Conservation (phyloP, 1,140 invertebrate species). For the Diabrotica undecimpunctata region DNA sequence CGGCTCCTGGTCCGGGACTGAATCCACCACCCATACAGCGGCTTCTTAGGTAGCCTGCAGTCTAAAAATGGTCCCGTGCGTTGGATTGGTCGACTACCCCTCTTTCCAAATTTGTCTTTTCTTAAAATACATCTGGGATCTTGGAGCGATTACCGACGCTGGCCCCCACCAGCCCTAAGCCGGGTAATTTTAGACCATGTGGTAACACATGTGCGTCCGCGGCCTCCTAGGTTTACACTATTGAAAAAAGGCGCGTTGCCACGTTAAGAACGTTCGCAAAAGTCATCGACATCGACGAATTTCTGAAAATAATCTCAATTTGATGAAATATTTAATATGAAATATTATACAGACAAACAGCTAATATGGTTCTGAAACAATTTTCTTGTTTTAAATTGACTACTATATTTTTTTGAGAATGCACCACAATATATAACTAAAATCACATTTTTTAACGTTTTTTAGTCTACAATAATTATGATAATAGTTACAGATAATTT, state of each 20-base stretch:
- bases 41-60: slow-evolving; percentile 44
- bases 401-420: no score
- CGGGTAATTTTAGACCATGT: slow-evolving; percentile 39
- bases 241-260: slow-evolving; percentile 10
- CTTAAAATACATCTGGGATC: slow-evolving; percentile 66
- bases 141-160: slow-evolving; percentile 13
- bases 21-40: slow-evolving; percentile 40
- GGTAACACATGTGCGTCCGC: slow-evolving; percentile 37
- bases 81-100: slow-evolving; percentile 46
- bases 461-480: no score
- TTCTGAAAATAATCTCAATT: background rate
- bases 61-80: slow-evolving; percentile 57
- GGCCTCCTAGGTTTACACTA: slow-evolving; percentile 21
- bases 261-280: background rate
- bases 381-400: no score
- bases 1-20: slow-evolving; percentile 44
- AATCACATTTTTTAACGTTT: no score
- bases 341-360: no score
- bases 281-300: background rate
- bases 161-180: slow-evolving; percentile 15
- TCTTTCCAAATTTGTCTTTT: slow-evolving; percentile 76
- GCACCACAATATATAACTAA: no score
- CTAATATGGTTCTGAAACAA: no score
- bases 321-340: background rate
- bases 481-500: no score